Conservation (phyloP, 2,797 vertebrate genomes). For the Phoebastria nigripes region DNA sequence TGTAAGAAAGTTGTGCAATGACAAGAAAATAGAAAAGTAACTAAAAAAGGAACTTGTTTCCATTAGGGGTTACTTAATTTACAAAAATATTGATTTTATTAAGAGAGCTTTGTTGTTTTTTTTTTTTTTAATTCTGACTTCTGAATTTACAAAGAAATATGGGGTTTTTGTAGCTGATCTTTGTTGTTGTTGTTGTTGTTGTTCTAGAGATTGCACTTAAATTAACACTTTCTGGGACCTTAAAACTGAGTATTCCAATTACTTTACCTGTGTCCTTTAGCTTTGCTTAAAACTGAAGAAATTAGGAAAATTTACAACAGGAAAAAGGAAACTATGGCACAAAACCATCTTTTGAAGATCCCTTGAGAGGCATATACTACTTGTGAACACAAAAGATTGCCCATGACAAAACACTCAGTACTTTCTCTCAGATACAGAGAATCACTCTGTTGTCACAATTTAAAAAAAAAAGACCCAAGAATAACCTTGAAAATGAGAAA, state of each 20-base stretch:
- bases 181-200: background rate
- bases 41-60: background rate
- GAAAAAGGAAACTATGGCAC: background rate
- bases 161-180: fast-evolving
- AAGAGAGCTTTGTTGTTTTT: fast-evolving
- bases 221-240: background rate
- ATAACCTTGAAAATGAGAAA: background rate
- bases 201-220: background rate
- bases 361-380: background rate
- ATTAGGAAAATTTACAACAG: background rate
- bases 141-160: background rate
- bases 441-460: background rate
- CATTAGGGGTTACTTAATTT: background rate
- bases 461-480: background rate
- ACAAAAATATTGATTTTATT: background rate
- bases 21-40: background rate
- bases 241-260: background rate
- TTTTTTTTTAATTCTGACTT: background rate
- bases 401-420: background rate
- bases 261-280: background rate
- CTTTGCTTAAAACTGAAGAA: background rate
- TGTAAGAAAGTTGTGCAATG: background rate
- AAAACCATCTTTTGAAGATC: background rate
- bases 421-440: background rate
- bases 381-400: background rate